These are phyloP conservation scores for Trachymyrmex cornetzi DNA, from an alignment of 1,140 invertebrate genomes.

Conservation along the genomic window DNA sequence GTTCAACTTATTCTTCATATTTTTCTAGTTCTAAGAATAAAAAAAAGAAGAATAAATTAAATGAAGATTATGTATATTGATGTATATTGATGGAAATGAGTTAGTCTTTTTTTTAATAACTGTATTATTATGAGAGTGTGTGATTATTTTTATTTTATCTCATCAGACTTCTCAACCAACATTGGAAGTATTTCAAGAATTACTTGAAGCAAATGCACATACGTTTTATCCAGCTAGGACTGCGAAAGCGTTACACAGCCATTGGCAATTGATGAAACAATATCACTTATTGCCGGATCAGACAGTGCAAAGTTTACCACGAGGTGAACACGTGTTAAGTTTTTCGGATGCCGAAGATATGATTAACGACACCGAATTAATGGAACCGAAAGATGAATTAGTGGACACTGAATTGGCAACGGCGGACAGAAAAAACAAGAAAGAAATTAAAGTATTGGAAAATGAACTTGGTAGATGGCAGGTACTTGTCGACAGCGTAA, in stretches of 20 bases:
- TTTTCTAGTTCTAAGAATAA: too few relatives aligned
- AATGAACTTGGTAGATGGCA: constrained; percentile 96
- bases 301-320: constrained; percentile 89
- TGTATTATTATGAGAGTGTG: neutral
- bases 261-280: constrained; percentile 98
- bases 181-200: constrained; percentile 93
- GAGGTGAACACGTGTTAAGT: constrained; percentile 91
- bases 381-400: constrained; percentile 92
- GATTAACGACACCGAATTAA: constrained; percentile 94
- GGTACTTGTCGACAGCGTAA: constrained; percentile 96
- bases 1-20: too few relatives aligned
- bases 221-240: constrained; percentile 96
- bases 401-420: constrained; percentile 90
- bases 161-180: constrained; percentile 89
- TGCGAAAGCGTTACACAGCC: constrained; percentile 93
- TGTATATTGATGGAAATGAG: neutral
- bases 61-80: too few relatives aligned
- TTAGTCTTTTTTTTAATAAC: constrained; percentile 65
- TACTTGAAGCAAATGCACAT: constrained; percentile 94
- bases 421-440: constrained; percentile 91
- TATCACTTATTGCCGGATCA: constrained; percentile 97
- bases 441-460: constrained; percentile 95
- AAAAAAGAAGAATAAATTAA: too few relatives aligned
- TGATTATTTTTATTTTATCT: constrained; percentile 44
- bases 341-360: constrained; percentile 98